phyloP scores from a whole-genome alignment of 2,113 vertebrate genomes.

The Capreolus pygargus region DNA sequence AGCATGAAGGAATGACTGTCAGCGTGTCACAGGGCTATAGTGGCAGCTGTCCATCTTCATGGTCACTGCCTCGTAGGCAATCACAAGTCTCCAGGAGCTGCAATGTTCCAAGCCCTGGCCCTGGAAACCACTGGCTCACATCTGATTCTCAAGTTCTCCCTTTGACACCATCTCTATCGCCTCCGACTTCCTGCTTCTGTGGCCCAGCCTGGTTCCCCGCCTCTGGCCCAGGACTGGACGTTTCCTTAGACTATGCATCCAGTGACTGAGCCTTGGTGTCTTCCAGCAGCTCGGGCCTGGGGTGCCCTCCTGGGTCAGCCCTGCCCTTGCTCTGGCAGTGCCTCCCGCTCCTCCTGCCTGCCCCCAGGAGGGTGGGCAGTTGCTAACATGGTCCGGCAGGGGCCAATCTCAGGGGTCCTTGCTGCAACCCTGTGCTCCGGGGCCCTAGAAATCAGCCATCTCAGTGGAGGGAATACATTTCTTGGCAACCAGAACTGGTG shows the following conservation, averaged over 20 bases:
- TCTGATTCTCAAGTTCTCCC: neutral
- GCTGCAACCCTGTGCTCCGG: neutral
- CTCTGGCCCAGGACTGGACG: neutral
- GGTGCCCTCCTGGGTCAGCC: too few species aligned
- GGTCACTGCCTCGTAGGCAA: neutral
- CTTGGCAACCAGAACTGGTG: neutral
- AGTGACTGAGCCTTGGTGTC: too few species aligned
- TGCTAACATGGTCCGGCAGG: accelerated
- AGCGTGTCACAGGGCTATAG: neutral
- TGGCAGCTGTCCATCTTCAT: neutral
- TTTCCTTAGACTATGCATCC: neutral
- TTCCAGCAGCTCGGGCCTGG: too few species aligned
- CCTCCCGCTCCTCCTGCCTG: accelerated
- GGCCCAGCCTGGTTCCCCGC: neutral
- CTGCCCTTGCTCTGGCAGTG: neutral
- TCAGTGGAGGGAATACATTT: neutral
- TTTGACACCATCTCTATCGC: neutral
- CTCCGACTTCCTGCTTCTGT: neutral
- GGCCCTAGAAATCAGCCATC: neutral
- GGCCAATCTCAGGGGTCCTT: neutral
- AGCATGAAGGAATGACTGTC: neutral
- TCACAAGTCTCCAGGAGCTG: neutral
- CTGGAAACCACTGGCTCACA: accelerated
- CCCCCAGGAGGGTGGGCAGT: neutral
- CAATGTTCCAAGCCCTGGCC: accelerated